These are phyloP conservation scores for Mythimna lalbum DNA, from an alignment of 2,888 invertebrate species.

Conservation along the genomic window DNA sequence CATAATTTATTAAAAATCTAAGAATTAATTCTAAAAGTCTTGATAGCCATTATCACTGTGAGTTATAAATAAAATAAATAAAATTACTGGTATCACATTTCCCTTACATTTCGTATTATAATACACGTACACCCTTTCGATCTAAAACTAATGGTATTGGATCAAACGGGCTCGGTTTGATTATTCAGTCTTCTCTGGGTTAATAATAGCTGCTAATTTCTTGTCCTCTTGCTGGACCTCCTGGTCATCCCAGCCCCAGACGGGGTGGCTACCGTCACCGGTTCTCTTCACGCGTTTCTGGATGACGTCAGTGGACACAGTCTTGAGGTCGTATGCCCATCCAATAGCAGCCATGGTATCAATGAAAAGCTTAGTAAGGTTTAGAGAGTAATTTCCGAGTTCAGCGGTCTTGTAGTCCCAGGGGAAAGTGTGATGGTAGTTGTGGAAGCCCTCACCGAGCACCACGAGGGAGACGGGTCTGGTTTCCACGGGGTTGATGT, in stretches of 20 bases:
- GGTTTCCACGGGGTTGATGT: slow-evolving; percentile 94
- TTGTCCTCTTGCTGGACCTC: slow-evolving; percentile 68
- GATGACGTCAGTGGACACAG: slow-evolving; percentile 93
- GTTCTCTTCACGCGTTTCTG: slow-evolving; percentile 93
- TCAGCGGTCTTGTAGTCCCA: slow-evolving; percentile 96
- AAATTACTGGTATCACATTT: slow-evolving; percentile 58
- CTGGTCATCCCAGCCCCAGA: slow-evolving; percentile 93
- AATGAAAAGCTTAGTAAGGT: slow-evolving; percentile 94
- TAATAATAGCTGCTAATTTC: slow-evolving; percentile 67
- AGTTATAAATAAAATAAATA: slow-evolving; percentile 62
- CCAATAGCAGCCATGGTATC: slow-evolving; percentile 95
- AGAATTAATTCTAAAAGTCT: slow-evolving; percentile 58
- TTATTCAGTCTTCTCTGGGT: slow-evolving; percentile 75
- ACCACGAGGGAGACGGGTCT: slow-evolving; percentile 92
- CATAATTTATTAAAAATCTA: slow-evolving; percentile 46
- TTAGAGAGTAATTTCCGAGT: slow-evolving; percentile 93
- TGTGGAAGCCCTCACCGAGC: slow-evolving; percentile 96
- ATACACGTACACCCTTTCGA: slow-evolving; percentile 49
- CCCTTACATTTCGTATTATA: slow-evolving; percentile 46
- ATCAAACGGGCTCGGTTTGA: slow-evolving; percentile 33
- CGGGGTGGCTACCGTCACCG: slow-evolving; percentile 93
- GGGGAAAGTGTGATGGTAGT: slow-evolving; percentile 96
- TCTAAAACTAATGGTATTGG: slow-evolving; percentile 40
- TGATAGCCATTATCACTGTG: slow-evolving; percentile 41
- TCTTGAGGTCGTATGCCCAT: slow-evolving; percentile 96